These are phyloP conservation scores for Peromyscus aztecus DNA, from an alignment of 2,797 vertebrate species.

Conservation along the genomic window DNA sequence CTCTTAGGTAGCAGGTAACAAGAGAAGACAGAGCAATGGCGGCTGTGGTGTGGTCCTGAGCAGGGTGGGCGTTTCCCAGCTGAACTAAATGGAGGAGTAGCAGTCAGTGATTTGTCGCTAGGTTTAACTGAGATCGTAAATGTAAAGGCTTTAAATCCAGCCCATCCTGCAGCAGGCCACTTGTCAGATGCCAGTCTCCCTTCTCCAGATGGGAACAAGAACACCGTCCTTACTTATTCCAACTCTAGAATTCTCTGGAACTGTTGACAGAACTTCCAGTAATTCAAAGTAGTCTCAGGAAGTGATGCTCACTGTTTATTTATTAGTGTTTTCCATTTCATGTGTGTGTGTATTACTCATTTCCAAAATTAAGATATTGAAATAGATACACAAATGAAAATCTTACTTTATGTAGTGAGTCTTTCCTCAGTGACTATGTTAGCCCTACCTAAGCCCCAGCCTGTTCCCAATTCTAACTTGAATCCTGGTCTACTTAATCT, in stretches of 20 bases:
- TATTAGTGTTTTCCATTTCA: background rate
- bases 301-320: background rate
- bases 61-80: background rate
- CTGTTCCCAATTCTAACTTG: background rate
- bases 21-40: background rate
- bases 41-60: background rate
- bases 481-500: background rate
- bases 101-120: accelerated
- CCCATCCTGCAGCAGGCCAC: background rate
- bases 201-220: background rate
- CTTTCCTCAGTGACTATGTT: background rate
- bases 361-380: background rate
- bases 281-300: background rate
- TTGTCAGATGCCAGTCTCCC: background rate
- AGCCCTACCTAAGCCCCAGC: background rate
- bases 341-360: background rate
- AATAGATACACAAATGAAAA: slow-evolving; percentile 35
- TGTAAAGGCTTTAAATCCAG: background rate
- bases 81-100: background rate
- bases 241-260: slow-evolving; percentile 44
- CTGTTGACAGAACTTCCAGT: slow-evolving; percentile 32
- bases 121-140: background rate
- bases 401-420: background rate
- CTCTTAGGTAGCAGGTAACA: background rate
- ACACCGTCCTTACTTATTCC: background rate